Base-by-base conservation (phyloP, 2,888 invertebrate genomes). In the Tuta absoluta region DNA sequence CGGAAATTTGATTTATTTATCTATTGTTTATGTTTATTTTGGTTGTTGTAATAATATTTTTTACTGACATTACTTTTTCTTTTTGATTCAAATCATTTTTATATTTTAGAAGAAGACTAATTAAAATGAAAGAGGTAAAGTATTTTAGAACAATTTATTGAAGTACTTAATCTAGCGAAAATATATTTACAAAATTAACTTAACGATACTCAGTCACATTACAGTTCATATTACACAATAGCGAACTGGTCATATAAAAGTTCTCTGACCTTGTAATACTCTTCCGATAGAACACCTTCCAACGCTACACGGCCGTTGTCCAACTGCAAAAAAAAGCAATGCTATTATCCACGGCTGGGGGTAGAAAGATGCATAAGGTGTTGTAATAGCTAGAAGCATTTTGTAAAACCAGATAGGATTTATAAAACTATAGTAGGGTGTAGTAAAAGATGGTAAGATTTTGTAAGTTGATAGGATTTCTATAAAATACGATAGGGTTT, bases 231-330 rank as follows among this genome's bases (percentile, higher is more conserved):
- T 75, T 93, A 98, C 63, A 99, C 95, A 79, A 99, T 98, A 65
- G 99, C 99, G 87, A 98, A 99, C 83, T 99, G 99, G 69, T 97
- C 96, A 82, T 99, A 99, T 37, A 99, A 90, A 45, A 99, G 89
- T 74, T 98, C 97, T 65, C 98, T 93, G 58, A 99, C 96, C 93
- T 94, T 96, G 87, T 96, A 99, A 86, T 98, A 99, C 72, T 99
- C 98, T 75, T 98, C 98, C 8, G 98, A 97, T 0, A 98, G 89
- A 65, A 97, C 96, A 0, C 99, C 99, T 89, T 99, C 99, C 66
- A 99, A 88, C 41, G 97, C 95, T 48, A 99, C 96, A 79, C 95
- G 95, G 0, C 99, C 99, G 63, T 96, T 95, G 77, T 99, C 98
- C 86, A 97, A 95, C 95, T 97, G 87, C 73, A 93, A 94, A 68